Base-by-base conservation (phyloP, 1,140 invertebrate genomes). In the Parapsyche elsis region DNA sequence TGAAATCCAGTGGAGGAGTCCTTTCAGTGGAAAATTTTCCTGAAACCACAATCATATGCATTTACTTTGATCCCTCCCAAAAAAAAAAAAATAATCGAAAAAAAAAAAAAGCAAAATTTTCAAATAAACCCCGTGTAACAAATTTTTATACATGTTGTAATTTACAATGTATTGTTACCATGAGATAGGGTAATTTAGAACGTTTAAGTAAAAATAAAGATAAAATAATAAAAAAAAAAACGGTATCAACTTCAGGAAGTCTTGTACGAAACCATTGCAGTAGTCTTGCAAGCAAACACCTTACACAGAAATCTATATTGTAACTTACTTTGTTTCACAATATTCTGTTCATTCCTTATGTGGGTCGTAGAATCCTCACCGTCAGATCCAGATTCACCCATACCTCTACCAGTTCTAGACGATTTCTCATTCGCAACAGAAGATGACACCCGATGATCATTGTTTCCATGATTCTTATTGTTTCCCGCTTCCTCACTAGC, bases 401-500 rank as follows among this genome's bases (percentile, higher is more conserved):
- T 14, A 73, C 74, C 44, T n/a, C 70, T 44, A 45, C 76, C 38
- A 19, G 12, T 21, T 24, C 30, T 57, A 16, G 26, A 67, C 10
- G 38, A 75, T 38, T 16, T 49, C 10, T 26, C 70, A 26, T 71
- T 16, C 5, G 45, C 24, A 23, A 70, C 38, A 73, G 64, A 45
- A 9, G 45, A 57, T 12, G 45, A 70, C 12, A 59, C 46, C 30
- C 45, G 24, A 61, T 24, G 24, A n/a, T 64, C 75, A 19, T 45
- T 67, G 5, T 45, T 24, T 1, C 61, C 46, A 24, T 79, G 21
- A 14, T 84, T 85, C 4, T 85, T 84, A 1, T n/a, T 30, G 16
- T 49, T 1, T 12, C 21, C 30, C 5, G 12, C 0, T 44, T 83
- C 80, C 4, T 89, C 88, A 0, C 87, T 86, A 16, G 86, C 81